These are phyloP conservation scores for Xiphophorus maculatus DNA, from an alignment of 2,113 vertebrate genomes.

Conservation along the genomic window DNA sequence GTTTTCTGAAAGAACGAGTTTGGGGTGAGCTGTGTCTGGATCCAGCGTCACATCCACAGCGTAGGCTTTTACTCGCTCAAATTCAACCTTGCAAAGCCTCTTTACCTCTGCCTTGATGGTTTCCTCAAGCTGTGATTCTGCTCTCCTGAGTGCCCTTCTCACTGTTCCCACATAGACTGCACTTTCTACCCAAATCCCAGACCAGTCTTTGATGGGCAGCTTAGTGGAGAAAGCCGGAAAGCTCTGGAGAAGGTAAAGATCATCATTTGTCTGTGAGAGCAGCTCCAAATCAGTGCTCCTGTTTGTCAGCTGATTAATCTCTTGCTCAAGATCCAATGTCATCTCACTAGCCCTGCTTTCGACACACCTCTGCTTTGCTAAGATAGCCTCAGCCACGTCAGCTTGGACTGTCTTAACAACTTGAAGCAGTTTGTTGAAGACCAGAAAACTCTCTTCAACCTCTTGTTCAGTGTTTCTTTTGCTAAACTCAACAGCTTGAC, in stretches of 20 bases:
- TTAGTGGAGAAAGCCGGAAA: constrained; percentile 14
- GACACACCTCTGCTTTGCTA: constrained; percentile 46
- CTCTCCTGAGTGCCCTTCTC: constrained; percentile 56
- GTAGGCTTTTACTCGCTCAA: constrained; percentile 46
- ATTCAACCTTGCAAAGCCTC: constrained; percentile 56
- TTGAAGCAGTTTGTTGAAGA: constrained; percentile 58
- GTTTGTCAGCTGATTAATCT: constrained; percentile 54
- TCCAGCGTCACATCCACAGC: constrained; percentile 74
- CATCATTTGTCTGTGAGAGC: constrained; percentile 48
- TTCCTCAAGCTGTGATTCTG: constrained; percentile 51
- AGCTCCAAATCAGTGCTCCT: constrained; percentile 47
- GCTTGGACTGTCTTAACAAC: constrained; percentile 53
- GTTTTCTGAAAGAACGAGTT: constrained; percentile 67
- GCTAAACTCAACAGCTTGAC: constrained; percentile 41
- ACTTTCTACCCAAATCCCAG: constrained; percentile 27
- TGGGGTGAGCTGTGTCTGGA: constrained; percentile 71
- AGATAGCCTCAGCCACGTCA: constrained; percentile 50
- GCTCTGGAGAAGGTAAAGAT: constrained; percentile 56
- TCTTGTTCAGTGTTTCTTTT: constrained; percentile 53
- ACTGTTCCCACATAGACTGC: constrained; percentile 57
- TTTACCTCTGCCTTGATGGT: constrained; percentile 46
- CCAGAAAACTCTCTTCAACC: constrained; percentile 47
- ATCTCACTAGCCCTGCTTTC: constrained; percentile 43
- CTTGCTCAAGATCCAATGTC: constrained; percentile 55
- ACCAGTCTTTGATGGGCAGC: constrained; percentile 43